Evolutionary conservation across 2,113 vertebrate genomes (phyloP).

Genomic region (Apus apus): DNA sequence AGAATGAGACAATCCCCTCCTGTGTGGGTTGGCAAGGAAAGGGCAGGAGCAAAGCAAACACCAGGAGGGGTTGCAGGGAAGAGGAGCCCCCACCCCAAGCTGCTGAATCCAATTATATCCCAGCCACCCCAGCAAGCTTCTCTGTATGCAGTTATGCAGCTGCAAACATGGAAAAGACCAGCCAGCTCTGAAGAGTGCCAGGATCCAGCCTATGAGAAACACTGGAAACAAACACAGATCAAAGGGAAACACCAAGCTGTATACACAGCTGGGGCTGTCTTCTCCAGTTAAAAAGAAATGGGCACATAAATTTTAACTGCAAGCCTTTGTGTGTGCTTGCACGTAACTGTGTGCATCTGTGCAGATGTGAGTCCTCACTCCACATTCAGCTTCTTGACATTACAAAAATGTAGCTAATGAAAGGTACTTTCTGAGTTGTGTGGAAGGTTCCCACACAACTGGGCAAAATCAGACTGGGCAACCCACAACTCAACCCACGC

Average conservation of each 20-base stretch:
- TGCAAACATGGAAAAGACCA: slow-evolving; percentile 1
- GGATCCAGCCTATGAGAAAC: slow-evolving; percentile 8
- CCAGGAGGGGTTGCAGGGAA: background rate
- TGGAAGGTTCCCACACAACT: background rate
- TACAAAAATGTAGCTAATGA: background rate
- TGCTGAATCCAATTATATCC: background rate
- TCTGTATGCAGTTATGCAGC: background rate
- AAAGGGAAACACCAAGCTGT: slow-evolving; percentile 52
- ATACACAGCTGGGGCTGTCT: slow-evolving; percentile 52
- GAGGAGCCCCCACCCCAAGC: background rate
- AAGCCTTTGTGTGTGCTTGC: slow-evolving; percentile 14
- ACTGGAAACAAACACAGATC: slow-evolving; percentile 47
- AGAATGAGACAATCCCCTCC: background rate
- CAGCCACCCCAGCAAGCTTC: background rate
- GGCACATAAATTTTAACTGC: background rate
- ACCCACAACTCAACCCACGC: background rate
- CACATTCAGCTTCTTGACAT: background rate
- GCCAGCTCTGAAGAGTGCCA: background rate
- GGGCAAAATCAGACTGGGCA: background rate
- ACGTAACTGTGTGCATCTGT: slow-evolving; percentile 18
- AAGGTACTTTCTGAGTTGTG: background rate
- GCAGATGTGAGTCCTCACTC: rapidly evolving
- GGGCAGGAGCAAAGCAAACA: background rate
- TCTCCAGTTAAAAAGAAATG: background rate
- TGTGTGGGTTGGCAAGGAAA: background rate